phyloP scores from a whole-genome alignment of 2,797 vertebrate genomes.

The Sebastes vulpes region DNA sequence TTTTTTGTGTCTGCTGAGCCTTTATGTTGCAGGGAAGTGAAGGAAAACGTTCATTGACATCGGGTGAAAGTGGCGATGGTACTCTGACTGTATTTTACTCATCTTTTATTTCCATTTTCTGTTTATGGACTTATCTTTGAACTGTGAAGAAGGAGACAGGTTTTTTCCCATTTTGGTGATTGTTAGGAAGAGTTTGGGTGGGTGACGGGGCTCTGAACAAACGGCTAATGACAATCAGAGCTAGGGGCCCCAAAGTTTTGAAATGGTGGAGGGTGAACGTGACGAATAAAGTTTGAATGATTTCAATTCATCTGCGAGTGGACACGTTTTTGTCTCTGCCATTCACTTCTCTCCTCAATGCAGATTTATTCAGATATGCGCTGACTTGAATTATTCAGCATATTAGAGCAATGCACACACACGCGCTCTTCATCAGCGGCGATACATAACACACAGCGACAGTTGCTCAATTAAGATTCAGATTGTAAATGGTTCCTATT shows the following conservation, averaged over 20 bases:
- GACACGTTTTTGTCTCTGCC: background rate
- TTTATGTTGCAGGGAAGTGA: constrained; percentile 7
- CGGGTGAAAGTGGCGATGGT: background rate
- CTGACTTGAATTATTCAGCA: constrained; percentile 22
- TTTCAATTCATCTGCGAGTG: constrained; percentile 43
- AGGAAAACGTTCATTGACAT: background rate
- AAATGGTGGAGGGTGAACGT: constrained; percentile 23
- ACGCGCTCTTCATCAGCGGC: constrained; percentile 6
- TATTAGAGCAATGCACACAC: constrained; percentile 4
- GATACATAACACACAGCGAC: constrained; percentile 21
- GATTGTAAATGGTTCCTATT: constrained; percentile 38
- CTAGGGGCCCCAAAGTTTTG: constrained; percentile 69
- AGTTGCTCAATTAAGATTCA: constrained; percentile 48
- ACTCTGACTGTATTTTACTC: constrained; percentile 19
- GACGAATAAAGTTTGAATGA: constrained; percentile 76
- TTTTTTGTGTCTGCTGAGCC: constrained; percentile 9
- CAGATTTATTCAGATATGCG: constrained; percentile 34
- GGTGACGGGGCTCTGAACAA: constrained; percentile 41
- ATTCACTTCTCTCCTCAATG: background rate
- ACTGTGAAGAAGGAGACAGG: background rate
- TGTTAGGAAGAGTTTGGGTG: constrained; percentile 2
- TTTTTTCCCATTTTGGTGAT: constrained; percentile 7
- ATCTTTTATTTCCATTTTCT: constrained; percentile 9
- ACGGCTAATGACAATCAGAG: constrained; percentile 75
- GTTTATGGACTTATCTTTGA: constrained; percentile 39